Evolutionary conservation across 2,797 vertebrate species (phyloP), one percentile per base, ranked within the genome.

Genomic region (Anas acuta): DNA sequence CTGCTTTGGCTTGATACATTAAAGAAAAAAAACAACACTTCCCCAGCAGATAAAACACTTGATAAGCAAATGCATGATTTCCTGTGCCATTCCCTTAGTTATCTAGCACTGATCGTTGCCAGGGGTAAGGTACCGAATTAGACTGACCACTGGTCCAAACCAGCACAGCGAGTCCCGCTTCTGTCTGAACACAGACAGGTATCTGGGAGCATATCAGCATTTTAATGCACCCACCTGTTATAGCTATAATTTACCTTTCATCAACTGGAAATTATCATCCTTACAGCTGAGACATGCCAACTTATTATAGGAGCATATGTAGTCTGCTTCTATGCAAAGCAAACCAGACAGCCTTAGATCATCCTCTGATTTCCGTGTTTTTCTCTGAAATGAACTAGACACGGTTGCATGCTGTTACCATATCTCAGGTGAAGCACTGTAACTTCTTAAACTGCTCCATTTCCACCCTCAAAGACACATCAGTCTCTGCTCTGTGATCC

Each of bases 351-450:
- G 78, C 33, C 84, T 93, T 69, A 85, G 75, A 95, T 95, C 84
- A 92, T 85, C 28, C 78, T 92, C 92, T 87, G 90, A 94, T 96
- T 93, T 83, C 65, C 80, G 7, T 61, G 95, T 88, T 93, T 92
- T 94, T 95, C 78, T 77, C 75, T 54, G 78, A 92, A 94, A 89
- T 3, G 39, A 92, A 74, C 74, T 19, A 87, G 84, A 65, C 45
- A 6, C 0, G 1, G 75, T 69, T 77, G 70, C 41, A 21, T 56
- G 76, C 71, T 76, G 87, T 56, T 94, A 88, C 57, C 17, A 35
- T 49, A 47, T 58, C 91, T 71, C 89, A 87, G 57, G 25, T 85
- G 78, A 95, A 83, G 65, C 81, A 84, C 61, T 26, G 65, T 23
- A 90, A 65, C 90, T 92, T 85, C 89, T 60, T 85, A 80, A 92